Evolutionary conservation across 1,140 invertebrate species (phyloP).

Genomic region (Euwallacea fornicatus): DNA sequence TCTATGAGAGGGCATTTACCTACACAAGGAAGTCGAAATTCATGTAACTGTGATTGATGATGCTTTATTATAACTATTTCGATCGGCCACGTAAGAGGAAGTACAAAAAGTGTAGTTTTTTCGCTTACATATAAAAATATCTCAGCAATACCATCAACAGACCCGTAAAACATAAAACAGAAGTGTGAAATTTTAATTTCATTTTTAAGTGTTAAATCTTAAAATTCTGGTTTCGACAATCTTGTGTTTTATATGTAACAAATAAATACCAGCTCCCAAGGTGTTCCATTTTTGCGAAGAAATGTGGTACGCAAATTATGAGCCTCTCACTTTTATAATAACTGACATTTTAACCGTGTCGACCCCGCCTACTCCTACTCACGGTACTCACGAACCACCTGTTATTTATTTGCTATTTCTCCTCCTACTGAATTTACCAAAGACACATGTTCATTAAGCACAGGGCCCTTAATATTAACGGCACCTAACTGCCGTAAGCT

Average conservation of each 20-base stretch:
- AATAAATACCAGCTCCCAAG: neutral
- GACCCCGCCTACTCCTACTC: too few relatives aligned
- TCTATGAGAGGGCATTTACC: neutral
- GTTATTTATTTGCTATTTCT: neutral
- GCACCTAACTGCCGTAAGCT: too few relatives aligned
- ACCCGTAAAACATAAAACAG: too few relatives aligned
- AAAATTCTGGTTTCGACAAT: neutral
- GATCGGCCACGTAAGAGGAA: neutral
- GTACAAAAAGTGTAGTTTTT: neutral
- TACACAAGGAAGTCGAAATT: neutral
- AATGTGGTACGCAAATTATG: too few relatives aligned
- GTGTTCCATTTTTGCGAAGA: neutral
- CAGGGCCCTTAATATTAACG: neutral
- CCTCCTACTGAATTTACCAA: neutral
- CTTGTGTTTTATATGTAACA: neutral
- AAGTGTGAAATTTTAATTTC: neutral
- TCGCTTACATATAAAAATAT: neutral
- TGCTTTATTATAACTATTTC: neutral
- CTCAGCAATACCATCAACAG: neutral
- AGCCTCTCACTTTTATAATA: too few relatives aligned
- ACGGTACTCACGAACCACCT: neutral
- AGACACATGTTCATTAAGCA: neutral
- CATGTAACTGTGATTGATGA: conserved; percentile 3
- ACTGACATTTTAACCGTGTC: too few relatives aligned
- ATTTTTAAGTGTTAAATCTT: neutral